A percentile compares a stretch with the other conserved stretches of the same genome.
Conservation (phyloP, 2,113 vertebrate species). For the Pitta sordida region DNA sequence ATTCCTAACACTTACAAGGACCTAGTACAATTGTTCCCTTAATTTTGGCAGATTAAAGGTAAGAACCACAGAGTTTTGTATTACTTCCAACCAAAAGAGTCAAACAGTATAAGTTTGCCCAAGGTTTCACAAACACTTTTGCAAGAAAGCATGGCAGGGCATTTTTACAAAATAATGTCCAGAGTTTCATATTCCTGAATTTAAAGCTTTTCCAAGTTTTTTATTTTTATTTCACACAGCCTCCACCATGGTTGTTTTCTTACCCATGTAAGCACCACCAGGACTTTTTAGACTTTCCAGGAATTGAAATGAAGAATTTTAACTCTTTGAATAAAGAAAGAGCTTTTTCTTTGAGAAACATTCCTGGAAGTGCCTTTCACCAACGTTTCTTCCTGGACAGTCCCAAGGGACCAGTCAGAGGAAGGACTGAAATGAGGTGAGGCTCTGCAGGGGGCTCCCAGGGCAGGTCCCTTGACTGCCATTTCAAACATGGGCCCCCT, state of each 20-base stretch:
- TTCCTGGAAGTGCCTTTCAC: background rate
- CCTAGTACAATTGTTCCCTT: background rate
- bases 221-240: background rate
- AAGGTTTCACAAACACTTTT: background rate
- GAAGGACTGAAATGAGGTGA: background rate
- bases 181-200: background rate
- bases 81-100: background rate
- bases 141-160: background rate
- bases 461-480: rapidly evolving
- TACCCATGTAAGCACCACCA: background rate
- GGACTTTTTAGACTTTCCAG: background rate
- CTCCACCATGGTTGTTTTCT: background rate
- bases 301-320: background rate
- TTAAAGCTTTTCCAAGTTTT: background rate
- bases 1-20: background rate
- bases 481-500: background rate
- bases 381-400: background rate
- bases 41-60: background rate
- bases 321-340: background rate
- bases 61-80: background rate
- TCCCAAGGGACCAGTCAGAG: background rate
- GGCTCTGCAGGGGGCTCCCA: background rate
- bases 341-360: background rate
- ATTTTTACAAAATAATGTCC: background rate
- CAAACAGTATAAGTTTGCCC: background rate